Conservation (phyloP, 2,797 vertebrate genomes). For the Chaunax sp. region DNA sequence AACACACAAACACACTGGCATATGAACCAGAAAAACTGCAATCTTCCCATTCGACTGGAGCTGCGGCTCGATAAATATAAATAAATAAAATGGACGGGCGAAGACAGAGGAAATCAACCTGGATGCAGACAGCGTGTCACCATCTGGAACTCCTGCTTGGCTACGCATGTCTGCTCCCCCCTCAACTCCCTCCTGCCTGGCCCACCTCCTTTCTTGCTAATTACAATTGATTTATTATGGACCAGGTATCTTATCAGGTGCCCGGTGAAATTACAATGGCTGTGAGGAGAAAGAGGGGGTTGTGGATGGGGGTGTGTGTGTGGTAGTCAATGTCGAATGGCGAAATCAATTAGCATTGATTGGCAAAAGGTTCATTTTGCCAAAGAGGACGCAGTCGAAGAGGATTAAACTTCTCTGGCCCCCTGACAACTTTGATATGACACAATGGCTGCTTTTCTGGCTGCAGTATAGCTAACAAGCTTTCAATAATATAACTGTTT, state of each 20-base stretch:
- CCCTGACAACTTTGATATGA: conserved; percentile 90
- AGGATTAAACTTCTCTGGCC: conserved; percentile 92
- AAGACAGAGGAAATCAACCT: conserved; percentile 56
- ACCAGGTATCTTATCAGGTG: conserved; percentile 99
- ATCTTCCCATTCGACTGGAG: conserved; percentile 36
- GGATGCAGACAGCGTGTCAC: conserved; percentile 22
- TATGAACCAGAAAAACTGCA: conserved; percentile 30
- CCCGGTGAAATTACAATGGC: conserved; percentile 93
- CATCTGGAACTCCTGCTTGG: conserved; percentile 59
- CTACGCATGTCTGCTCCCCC: conserved; percentile 75
- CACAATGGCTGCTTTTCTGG: conserved; percentile 79
- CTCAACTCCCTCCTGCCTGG: conserved; percentile 62
- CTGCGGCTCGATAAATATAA: conserved; percentile 61
- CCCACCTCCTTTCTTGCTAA: conserved; percentile 90
- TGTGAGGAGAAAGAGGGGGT: conserved; percentile 35
- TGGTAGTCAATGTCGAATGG: conserved; percentile 92
- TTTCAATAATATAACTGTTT: conserved; percentile 73
- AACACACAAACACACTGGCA: conserved; percentile 1
- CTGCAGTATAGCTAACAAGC: conserved; percentile 75
- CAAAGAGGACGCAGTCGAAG: conserved; percentile 88
- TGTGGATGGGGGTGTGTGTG: conserved; percentile 37
- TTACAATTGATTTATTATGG: conserved; percentile 99
- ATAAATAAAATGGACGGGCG: conserved; percentile 47
- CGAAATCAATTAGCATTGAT: conserved; percentile 99
- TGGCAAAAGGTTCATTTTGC: conserved; percentile 98